These are phyloP conservation scores for Tethya wilhelma DNA, from an alignment of 37 sponge, comb jelly and placozoan species.

Conservation along the genomic window DNA sequence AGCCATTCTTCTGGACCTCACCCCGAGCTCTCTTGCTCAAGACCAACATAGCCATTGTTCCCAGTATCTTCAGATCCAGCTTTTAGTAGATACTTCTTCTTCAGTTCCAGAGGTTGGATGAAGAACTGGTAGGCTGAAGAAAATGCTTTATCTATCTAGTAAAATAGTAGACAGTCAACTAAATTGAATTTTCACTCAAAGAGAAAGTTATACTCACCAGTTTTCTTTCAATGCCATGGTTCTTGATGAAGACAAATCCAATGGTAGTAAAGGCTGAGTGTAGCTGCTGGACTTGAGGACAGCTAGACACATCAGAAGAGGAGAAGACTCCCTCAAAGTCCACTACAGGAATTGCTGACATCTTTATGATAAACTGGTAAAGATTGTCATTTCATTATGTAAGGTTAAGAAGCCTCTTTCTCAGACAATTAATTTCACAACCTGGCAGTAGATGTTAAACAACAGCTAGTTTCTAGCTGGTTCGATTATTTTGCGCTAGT, in stretches of 20 bases:
- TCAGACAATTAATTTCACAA: no score
- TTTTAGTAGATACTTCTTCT: background rate
- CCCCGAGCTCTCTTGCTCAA: conserved; percentile 73
- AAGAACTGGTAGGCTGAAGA: conserved; percentile 40
- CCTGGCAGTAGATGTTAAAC: no score
- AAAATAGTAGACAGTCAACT: no score
- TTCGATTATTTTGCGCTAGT: no score
- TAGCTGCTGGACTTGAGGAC: conserved; percentile 12
- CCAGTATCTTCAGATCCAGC: conserved; percentile 1
- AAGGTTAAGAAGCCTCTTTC: no score
- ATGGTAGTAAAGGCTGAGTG: conserved; percentile 44
- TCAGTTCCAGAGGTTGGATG: conserved; percentile 18
- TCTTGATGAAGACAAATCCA: conserved; percentile 62
- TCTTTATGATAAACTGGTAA: no score
- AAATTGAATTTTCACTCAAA: no score
- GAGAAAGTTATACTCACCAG: conserved; percentile 34
- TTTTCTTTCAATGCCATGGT: conserved; percentile 52
- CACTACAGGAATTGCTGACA: conserved; percentile 32
- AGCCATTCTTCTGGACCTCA: no score
- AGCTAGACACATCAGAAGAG: conserved; percentile 5
- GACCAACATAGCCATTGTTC: conserved; percentile 63
- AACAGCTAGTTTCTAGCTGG: no score
- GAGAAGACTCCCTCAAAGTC: conserved; percentile 10
- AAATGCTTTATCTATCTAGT: conserved; percentile 31
- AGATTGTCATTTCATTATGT: no score